phyloP scores from a whole-genome alignment of 2,113 vertebrate genomes.

The Callocephalon fimbriatum region DNA sequence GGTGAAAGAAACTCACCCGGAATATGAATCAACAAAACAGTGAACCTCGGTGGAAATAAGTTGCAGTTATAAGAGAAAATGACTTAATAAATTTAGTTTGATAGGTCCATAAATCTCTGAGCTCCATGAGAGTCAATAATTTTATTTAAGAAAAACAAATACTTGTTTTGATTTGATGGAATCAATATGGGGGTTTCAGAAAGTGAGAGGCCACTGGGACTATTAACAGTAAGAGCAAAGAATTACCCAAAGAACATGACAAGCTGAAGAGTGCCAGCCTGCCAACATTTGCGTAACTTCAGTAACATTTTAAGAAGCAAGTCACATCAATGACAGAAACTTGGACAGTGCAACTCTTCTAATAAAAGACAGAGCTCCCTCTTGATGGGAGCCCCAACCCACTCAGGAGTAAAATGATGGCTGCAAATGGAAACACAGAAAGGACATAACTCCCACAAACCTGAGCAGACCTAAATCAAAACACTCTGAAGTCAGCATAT shows the following conservation, averaged over 20 bases:
- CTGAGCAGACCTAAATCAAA: background rate
- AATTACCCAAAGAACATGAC: background rate
- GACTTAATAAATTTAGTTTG: constrained; percentile 2
- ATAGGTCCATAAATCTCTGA: constrained; percentile 23
- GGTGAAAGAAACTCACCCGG: background rate
- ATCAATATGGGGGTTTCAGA: background rate
- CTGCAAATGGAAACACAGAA: background rate
- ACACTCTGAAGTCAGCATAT: background rate
- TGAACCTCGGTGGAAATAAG: constrained; percentile 4
- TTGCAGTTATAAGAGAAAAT: constrained; percentile 3
- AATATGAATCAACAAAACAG: background rate
- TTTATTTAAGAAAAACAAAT: constrained; percentile 10
- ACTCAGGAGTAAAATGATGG: background rate
- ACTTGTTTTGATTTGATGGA: background rate
- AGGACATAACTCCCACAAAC: background rate
- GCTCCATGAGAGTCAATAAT: background rate
- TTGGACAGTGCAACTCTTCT: too few species aligned
- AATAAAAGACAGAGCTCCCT: background rate
- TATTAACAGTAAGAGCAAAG: background rate
- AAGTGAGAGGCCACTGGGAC: background rate
- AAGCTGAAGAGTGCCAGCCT: background rate
- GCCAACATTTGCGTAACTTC: background rate
- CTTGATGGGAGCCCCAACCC: background rate
- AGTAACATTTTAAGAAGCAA: background rate
- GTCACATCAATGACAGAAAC: background rate